These are phyloP conservation scores for Fratercula arctica DNA, from an alignment of 2,797 vertebrate genomes.

Conservation along the genomic window DNA sequence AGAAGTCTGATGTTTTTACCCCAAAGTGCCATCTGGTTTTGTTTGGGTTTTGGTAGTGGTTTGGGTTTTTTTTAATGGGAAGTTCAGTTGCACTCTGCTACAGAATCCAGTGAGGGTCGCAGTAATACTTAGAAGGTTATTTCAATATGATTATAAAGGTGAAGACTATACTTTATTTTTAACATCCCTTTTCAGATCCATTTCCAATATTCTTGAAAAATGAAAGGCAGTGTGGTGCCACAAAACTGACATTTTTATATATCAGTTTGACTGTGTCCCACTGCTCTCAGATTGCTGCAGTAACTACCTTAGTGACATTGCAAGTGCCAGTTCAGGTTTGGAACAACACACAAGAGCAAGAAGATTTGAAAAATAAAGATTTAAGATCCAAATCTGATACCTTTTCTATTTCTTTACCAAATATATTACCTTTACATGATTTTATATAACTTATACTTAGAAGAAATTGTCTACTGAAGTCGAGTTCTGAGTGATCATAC, in stretches of 20 bases:
- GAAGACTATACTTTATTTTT: background rate
- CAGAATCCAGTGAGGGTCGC: background rate
- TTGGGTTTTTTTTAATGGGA: background rate
- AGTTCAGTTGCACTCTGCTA: background rate
- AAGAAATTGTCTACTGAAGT: background rate
- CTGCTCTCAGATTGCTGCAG: background rate
- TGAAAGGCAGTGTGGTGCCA: background rate
- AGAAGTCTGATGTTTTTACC: background rate
- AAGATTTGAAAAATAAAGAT: background rate
- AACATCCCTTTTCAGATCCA: background rate
- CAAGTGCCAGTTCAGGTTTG: background rate
- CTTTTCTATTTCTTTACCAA: background rate
- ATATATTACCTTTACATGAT: background rate
- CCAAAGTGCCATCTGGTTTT: background rate
- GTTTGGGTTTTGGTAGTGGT: fast-evolving
- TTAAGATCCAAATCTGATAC: background rate
- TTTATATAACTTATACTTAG: background rate
- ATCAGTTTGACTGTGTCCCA: background rate
- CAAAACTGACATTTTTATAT: background rate
- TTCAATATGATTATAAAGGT: background rate
- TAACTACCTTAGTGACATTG: background rate
- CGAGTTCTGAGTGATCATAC: background rate
- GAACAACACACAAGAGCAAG: background rate
- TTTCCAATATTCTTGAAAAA: background rate
- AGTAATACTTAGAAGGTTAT: background rate